phyloP scores from a whole-genome alignment of 2,888 invertebrate genomes.

The Clunio marinus region DNA sequence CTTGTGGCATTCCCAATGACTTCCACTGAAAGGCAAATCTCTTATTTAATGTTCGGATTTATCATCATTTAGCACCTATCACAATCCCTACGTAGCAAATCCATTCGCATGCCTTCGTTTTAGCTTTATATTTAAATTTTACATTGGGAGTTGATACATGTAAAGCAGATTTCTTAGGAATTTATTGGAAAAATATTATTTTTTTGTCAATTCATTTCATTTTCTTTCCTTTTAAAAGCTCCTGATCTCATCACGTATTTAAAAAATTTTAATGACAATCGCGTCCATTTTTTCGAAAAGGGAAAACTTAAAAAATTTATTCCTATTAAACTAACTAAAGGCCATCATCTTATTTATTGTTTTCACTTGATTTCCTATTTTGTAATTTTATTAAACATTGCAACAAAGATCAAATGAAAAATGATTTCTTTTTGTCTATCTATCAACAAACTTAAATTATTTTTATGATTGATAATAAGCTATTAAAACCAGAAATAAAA shows the following conservation, averaged over 20 bases:
- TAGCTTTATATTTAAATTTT: neutral
- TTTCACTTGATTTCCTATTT: neutral
- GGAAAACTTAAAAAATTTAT: neutral
- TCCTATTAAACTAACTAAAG: slow-evolving; percentile 7
- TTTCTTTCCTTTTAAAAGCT: slow-evolving; percentile 13
- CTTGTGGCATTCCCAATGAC: slow-evolving; percentile 7
- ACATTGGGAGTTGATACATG: slow-evolving; percentile 1
- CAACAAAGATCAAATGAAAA: neutral
- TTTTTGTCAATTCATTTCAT: neutral
- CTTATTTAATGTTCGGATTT: slow-evolving; percentile 23
- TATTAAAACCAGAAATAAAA: neutral
- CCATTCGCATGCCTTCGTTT: neutral
- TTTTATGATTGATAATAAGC: neutral
- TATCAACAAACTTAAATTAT: too few relatives aligned
- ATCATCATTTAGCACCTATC: slow-evolving; percentile 36
- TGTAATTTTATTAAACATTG: neutral
- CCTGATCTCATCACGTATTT: slow-evolving; percentile 3
- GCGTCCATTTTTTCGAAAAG: neutral
- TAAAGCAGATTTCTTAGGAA: neutral
- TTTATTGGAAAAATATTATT: slow-evolving; percentile 19
- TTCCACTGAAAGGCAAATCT: slow-evolving; percentile 25
- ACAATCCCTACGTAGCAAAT: slow-evolving; percentile 15
- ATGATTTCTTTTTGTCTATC: neutral
- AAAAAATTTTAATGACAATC: neutral
- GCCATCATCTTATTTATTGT: neutral